phyloP scores from a whole-genome alignment of 2,113 vertebrate genomes.

The Caretta caretta region DNA sequence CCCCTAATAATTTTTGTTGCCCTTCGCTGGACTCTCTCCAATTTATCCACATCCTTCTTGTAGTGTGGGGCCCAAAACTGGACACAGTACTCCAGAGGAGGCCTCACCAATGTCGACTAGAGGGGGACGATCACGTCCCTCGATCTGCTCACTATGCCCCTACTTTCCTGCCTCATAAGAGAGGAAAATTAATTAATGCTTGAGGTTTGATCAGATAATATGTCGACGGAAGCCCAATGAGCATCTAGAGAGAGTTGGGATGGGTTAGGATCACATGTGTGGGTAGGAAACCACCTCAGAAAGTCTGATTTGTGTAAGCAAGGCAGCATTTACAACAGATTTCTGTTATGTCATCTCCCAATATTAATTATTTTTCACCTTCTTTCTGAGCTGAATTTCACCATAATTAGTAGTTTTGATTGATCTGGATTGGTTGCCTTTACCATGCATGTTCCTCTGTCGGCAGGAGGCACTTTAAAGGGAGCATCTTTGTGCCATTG shows the following conservation, averaged over 20 bases:
- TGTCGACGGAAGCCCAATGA: neutral
- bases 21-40: no score
- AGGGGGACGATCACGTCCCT: no score
- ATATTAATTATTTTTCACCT: neutral
- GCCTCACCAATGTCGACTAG: no score
- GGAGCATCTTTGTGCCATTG: neutral
- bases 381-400: neutral
- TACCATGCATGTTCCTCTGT: neutral
- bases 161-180: neutral
- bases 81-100: no score
- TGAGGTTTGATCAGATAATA: neutral
- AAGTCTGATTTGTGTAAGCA: rapidly evolving
- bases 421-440: neutral
- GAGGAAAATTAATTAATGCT: neutral
- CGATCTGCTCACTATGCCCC: no score
- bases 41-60: no score
- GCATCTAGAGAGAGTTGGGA: neutral
- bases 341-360: neutral
- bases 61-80: no score
- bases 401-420: neutral
- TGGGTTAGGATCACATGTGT: no score
- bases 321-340: rapidly evolving
- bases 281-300: neutral
- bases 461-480: neutral
- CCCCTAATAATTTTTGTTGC: no score